These are phyloP conservation scores for Dicycla oo DNA, from an alignment of 2,888 invertebrate genomes.

Conservation along the genomic window DNA sequence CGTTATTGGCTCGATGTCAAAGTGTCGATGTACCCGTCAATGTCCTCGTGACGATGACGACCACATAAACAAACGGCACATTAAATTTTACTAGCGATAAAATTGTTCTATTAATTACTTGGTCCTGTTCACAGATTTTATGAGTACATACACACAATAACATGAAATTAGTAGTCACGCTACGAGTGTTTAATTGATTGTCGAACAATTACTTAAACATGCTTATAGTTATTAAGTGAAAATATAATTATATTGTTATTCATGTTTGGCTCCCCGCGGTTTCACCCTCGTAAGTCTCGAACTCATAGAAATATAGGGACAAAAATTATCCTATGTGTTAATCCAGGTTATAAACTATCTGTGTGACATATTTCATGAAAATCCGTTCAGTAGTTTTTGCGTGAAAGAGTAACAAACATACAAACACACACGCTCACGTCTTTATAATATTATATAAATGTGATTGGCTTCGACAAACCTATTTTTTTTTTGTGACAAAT, in stretches of 20 bases:
- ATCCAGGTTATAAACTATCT: no score
- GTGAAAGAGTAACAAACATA: no score
- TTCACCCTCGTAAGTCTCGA: no score
- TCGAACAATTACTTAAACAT: not conserved
- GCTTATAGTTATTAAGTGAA: not conserved
- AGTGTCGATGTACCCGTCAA: conserved; percentile 17
- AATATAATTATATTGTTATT: not conserved
- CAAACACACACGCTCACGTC: no score
- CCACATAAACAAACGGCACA: conserved; percentile 35
- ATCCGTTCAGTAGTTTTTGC: no score
- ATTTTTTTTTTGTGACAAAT: no score
- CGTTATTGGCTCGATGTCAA: conserved; percentile 21
- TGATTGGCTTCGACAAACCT: no score
- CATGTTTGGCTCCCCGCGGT: not conserved
- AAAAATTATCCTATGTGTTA: no score
- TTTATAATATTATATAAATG: no score
- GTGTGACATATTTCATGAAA: no score
- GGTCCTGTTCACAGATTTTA: conserved; percentile 41
- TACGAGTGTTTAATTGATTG: conserved; percentile 1
- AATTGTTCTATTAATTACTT: conserved; percentile 47
- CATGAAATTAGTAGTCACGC: conserved; percentile 21
- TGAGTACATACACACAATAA: conserved; percentile 33
- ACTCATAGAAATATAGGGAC: no score
- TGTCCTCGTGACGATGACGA: conserved; percentile 16
- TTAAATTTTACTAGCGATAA: conserved; percentile 49